Evolutionary conservation across 2,113 vertebrate genomes (phyloP), one percentile per base, ranked within the genome.

Genomic region (Strigops habroptila): DNA sequence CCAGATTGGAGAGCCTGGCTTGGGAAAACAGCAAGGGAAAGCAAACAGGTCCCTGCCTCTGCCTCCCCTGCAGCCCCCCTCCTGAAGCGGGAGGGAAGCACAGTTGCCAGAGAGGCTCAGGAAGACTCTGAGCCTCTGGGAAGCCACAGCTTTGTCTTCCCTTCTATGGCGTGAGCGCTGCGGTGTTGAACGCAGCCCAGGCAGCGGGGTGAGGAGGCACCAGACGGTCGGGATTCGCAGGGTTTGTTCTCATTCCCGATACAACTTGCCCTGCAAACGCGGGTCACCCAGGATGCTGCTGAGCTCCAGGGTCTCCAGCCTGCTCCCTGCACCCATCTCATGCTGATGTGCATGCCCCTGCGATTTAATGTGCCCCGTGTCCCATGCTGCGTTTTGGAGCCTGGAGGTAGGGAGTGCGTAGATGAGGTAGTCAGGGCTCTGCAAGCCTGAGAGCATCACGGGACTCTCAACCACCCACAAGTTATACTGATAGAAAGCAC

Each of bases 141-240:
- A 93, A 92, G 82, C 69, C 86, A 11, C 18, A 3, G 77, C 80
- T 95, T 93, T 84, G 76, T 96, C 90, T 96, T 88, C 92, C 92
- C 96, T 96, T 96, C 96, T 94, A 96, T 93, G 93, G 96, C 83
- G 46, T 4, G 84, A 78, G 82, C 13, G 77, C 69, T 15, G 18
- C 8, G 3, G 81, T 17, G 10, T 5, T 75, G 74, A 57, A 23
- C 7, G 4, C 18, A 30, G 81, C 80, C 68, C 92, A 62, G 68
- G 90, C 92, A 49, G 82, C 3, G 8, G 33, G 74, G 63, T 3
- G 22, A 91, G 87, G 57, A 89, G 89, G 55, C 69, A 59, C 7
- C 28, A 18, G 59, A 28, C 22, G 5, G 22, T 25, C 3, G 1
- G 91, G 59, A 52, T 15, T 35, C 9, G 1, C 33, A 3, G 59